Evolutionary conservation across 2,113 vertebrate genomes (phyloP).

Genomic region (Plotosus lineatus): DNA sequence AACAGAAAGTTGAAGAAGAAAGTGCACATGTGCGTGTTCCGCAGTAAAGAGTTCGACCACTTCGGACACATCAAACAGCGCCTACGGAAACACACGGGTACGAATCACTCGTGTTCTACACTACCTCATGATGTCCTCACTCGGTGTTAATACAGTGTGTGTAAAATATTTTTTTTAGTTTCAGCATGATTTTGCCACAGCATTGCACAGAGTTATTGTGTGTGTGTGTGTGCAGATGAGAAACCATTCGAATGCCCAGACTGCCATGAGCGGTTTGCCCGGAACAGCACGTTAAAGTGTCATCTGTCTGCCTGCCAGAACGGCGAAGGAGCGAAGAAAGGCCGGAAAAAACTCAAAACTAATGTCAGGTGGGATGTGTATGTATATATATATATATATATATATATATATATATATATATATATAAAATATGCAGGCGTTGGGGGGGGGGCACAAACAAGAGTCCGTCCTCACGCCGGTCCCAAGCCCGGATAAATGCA

Average conservation of each 20-base stretch:
- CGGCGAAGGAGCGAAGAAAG: slow-evolving; percentile 94
- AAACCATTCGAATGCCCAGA: slow-evolving; percentile 98
- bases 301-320: slow-evolving; percentile 96
- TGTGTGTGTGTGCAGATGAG: slow-evolving; percentile 80
- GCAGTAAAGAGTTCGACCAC: slow-evolving; percentile 95
- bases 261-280: slow-evolving; percentile 93
- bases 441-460: too few species aligned
- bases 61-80: slow-evolving; percentile 99
- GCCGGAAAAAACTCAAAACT: slow-evolving; percentile 96
- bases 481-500: too few species aligned
- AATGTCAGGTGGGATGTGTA: slow-evolving; percentile 99
- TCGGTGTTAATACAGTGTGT: neutral
- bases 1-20: slow-evolving; percentile 89
- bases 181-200: neutral
- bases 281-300: slow-evolving; percentile 96
- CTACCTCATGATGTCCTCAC: neutral
- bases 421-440: too few species aligned
- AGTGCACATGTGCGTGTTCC: slow-evolving; percentile 94
- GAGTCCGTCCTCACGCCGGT: too few species aligned
- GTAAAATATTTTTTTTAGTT: neutral
- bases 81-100: slow-evolving; percentile 94
- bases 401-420: too few species aligned
- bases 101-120: slow-evolving; percentile 9
- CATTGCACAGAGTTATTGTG: neutral
- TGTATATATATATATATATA: too few species aligned